Percentiles rank a stretch among this genome's conserved stretches.
Evolutionary conservation across 2,113 vertebrate species (phyloP).

Genomic region (Todiramphus chloris): DNA sequence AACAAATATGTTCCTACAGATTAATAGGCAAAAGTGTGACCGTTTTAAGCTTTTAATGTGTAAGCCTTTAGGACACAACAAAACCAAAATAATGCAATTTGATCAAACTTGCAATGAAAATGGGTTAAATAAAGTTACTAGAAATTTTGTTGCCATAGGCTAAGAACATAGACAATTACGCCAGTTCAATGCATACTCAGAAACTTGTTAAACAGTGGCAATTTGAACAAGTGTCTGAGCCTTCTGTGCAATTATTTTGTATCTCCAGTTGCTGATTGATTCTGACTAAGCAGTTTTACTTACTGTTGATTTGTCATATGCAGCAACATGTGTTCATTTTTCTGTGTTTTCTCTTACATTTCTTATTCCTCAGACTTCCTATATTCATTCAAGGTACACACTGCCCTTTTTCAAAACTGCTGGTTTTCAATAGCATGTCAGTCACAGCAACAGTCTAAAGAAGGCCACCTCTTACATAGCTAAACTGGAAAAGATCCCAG

Average conservation of each 20-base stretch:
- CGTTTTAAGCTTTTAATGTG: background rate
- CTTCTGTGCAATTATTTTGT: conserved; percentile 32
- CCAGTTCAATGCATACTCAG: background rate
- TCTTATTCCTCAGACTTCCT: conserved; percentile 8
- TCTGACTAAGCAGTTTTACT: conserved; percentile 27
- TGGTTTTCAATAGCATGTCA: conserved; percentile 26
- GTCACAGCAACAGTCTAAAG: conserved; percentile 35
- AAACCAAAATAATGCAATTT: background rate
- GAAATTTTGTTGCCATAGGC: background rate
- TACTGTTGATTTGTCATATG: background rate
- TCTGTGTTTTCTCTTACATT: conserved; percentile 19
- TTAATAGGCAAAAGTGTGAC: background rate
- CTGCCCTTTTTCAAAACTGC: conserved; percentile 20
- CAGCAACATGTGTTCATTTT: background rate
- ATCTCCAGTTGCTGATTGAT: conserved; percentile 2
- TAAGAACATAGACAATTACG: background rate
- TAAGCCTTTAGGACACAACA: background rate
- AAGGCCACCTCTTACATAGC: conserved; percentile 44
- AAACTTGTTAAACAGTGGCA: background rate
- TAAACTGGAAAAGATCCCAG: conserved; percentile 65
- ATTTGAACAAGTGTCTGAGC: background rate
- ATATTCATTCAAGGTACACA: conserved; percentile 16
- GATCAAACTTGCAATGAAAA: background rate
- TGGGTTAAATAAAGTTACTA: background rate
- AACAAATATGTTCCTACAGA: background rate